Conservation (phyloP, 2,113 vertebrate genomes). For the Ibidorhyncha struthersii region DNA sequence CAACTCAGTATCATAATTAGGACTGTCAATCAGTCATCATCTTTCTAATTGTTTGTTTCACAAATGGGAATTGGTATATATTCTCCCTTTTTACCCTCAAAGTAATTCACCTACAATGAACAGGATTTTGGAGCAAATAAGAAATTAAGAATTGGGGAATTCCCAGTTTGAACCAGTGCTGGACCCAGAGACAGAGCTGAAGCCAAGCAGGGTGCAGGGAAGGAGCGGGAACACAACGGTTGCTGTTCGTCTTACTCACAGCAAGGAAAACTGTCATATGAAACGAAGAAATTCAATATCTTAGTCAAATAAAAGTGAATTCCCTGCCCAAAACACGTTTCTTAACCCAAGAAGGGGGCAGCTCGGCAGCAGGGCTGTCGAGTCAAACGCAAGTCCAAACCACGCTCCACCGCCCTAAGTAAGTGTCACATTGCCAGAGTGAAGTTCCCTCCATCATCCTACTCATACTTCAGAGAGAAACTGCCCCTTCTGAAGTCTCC, state of each 20-base stretch:
- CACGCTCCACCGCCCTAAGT: background rate
- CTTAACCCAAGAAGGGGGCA: background rate
- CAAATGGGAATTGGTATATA: fast-evolving
- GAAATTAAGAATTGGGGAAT: background rate
- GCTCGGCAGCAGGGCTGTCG: fast-evolving
- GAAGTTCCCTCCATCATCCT: background rate
- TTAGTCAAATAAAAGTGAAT: background rate
- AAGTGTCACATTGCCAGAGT: background rate
- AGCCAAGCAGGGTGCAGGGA: fast-evolving
- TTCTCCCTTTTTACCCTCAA: background rate
- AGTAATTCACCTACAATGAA: background rate
- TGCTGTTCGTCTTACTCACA: fast-evolving
- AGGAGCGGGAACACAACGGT: background rate
- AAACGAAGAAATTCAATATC: background rate
- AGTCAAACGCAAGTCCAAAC: background rate
- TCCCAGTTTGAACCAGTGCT: background rate
- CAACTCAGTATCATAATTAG: background rate
- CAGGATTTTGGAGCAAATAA: background rate
- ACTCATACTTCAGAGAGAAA: background rate
- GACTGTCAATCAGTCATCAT: background rate
- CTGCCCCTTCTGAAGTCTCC: background rate
- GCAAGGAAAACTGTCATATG: background rate
- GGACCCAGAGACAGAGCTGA: background rate
- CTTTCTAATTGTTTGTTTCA: background rate
- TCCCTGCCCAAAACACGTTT: background rate